Conservation (phyloP, 2,888 invertebrate genomes). For the Halocaridina rubra region DNA sequence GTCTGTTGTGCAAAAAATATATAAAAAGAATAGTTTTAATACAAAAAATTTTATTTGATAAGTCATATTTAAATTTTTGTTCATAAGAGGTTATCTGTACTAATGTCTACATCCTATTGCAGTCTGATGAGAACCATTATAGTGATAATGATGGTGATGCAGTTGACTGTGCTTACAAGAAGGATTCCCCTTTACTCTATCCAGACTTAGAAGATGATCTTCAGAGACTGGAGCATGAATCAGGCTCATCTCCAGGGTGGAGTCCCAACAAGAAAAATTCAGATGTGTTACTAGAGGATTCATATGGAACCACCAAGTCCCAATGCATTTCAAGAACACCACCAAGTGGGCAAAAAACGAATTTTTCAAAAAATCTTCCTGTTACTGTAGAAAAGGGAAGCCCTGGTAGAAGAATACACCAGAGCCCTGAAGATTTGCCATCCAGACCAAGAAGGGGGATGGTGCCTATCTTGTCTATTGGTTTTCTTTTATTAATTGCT, state of each 20-base stretch:
- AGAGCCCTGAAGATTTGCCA: not conserved
- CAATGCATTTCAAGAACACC: not conserved
- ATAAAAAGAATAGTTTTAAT: too few relatives aligned
- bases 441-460: not conserved
- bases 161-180: not conserved
- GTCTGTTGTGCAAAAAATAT: too few relatives aligned
- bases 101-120: too few relatives aligned
- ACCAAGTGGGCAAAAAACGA: too few relatives aligned
- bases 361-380: not conserved
- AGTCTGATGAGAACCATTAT: too few relatives aligned
- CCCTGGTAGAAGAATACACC: not conserved
- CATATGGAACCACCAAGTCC: not conserved
- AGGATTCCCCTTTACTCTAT: not conserved
- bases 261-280: not conserved
- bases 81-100: too few relatives aligned
- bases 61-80: too few relatives aligned
- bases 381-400: constrained; percentile 8
- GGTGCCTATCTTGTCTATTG: not conserved
- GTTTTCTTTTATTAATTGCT: not conserved
- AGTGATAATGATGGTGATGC: not conserved
- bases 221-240: not conserved
- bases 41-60: too few relatives aligned
- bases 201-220: too few relatives aligned
- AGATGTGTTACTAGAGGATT: not conserved
- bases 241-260: not conserved